Conservation (phyloP, 2,888 invertebrate species). For the Lepas anatifera region DNA sequence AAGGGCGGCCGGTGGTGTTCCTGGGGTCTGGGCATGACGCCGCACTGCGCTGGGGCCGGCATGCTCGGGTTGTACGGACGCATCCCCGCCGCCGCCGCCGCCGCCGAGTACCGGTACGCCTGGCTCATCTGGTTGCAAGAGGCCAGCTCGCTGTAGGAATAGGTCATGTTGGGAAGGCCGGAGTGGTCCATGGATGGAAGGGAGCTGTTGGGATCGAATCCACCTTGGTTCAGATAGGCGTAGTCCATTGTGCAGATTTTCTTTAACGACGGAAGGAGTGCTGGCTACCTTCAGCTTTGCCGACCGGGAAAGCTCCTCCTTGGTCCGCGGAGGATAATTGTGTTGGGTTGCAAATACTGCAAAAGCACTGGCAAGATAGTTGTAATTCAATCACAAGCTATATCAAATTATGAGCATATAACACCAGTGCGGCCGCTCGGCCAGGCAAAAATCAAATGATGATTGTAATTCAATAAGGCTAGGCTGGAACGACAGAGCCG, state of each 20-base stretch:
- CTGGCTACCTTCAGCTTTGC: too few species aligned
- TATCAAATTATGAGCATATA: conserved; percentile 13
- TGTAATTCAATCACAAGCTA: conserved; percentile 12
- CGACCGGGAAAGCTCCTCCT: too few species aligned
- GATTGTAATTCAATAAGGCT: conserved; percentile 61
- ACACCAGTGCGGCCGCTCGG: conserved; percentile 35
- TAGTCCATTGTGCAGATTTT: conserved; percentile 46
- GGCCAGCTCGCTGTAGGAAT: conserved; percentile 74
- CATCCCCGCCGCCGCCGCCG: conserved; percentile 54
- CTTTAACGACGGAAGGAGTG: too few species aligned
- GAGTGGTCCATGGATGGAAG: conserved; percentile 50
- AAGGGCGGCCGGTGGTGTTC: conserved; percentile 44
- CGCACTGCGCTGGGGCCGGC: conserved; percentile 25
- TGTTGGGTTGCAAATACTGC: conserved; percentile 15
- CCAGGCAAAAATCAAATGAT: conserved; percentile 52
- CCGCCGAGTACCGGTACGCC: conserved; percentile 63
- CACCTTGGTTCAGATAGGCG: conserved; percentile 56
- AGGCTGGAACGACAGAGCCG: conserved; percentile 30
- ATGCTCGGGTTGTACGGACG: conserved; percentile 39
- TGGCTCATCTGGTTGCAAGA: conserved; percentile 78
- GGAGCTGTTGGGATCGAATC: conserved; percentile 40
- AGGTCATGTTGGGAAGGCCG: conserved; percentile 41
- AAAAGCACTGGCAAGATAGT: conserved; percentile 15
- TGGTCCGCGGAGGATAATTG: too few species aligned
- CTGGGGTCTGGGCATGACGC: conserved; percentile 37